These are phyloP conservation scores for Eupeodes latifasciatus DNA, from an alignment of 2,888 invertebrate genomes.

Conservation along the genomic window DNA sequence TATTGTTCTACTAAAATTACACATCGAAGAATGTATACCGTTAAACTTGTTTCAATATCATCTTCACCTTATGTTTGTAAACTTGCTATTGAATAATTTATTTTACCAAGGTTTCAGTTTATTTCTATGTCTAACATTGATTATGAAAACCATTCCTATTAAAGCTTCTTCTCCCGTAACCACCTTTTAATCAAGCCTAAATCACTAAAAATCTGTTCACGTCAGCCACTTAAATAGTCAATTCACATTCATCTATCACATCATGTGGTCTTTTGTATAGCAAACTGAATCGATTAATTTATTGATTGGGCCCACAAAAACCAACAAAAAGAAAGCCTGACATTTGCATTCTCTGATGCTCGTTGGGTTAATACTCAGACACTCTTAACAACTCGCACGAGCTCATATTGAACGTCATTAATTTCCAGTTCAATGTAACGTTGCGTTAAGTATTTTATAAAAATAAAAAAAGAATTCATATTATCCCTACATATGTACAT, in stretches of 20 bases:
- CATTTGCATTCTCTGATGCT: slow-evolving; percentile 5
- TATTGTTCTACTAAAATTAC: too few relatives aligned
- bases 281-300: slow-evolving; percentile 24
- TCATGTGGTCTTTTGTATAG: not conserved
- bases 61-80: too few relatives aligned
- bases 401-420: slow-evolving; percentile 43
- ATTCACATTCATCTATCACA: slow-evolving; percentile 3
- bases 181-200: not conserved
- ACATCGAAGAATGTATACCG: too few relatives aligned
- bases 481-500: not conserved
- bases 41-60: too few relatives aligned
- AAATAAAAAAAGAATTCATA: not conserved
- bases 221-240: slow-evolving; percentile 5
- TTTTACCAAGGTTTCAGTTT: not conserved
- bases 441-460: slow-evolving; percentile 36
- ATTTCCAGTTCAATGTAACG: slow-evolving; percentile 41
- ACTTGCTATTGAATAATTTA: not conserved
- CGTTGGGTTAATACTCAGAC: not conserved
- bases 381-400: slow-evolving; percentile 3
- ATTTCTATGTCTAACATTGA: not conserved
- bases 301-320: slow-evolving; percentile 4
- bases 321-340: not conserved
- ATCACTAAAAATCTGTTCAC: slow-evolving; percentile 9
- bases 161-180: not conserved
- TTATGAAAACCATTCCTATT: not conserved